Evolutionary conservation across 2,797 vertebrate species (phyloP), one percentile per base, ranked within the genome.

Genomic region (Manis pentadactyla): DNA sequence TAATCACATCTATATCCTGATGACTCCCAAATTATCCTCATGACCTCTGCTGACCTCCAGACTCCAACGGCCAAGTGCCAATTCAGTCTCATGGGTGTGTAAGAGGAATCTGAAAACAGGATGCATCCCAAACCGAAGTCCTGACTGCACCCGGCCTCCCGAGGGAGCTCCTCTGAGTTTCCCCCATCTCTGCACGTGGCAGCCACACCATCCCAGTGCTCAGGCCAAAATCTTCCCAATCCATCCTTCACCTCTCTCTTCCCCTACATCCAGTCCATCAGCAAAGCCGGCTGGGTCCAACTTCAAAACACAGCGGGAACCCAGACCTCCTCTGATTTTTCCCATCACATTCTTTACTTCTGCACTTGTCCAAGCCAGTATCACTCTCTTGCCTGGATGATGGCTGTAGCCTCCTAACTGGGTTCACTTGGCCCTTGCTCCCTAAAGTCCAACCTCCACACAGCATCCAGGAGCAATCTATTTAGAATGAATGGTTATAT

Each of bases 251-350:
- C 31, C 4, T 55, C 53, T 29, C 15, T 27, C 51, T 82, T 31
- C 69, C 77, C 29, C 19, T 12, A 21, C 5, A 15, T 31, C 75
- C 21, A 17, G 19, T 37, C 69, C 42, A 3, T 19, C 31, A 59
- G 66, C 91, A 51, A 4, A 85, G 57, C 59, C 64, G 81, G 64
- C 53, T 23, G 92, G 53, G 25, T 87, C 71, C 83, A 13, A 66
- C 49, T 83, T 57, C 23, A 31, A 53, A 59, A 21, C 21, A 23
- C 13, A 51, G 29, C 57, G 0, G 0, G 27, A 2, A 12, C 37
- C 84, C 68, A 61, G 59, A n/a, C 37, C 49, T 63, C 53, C 49
- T 31, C 66, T 21, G 39, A 15, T 66, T 73, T 31, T 13, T 86
- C 74, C 21, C n/a, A 2, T 49, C 46, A 21, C 10, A 1, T 4